Percentiles rank a stretch among this genome's conserved stretches.
Evolutionary conservation across 2,797 vertebrate species (phyloP).

Genomic region (Xerus rutilus): DNA sequence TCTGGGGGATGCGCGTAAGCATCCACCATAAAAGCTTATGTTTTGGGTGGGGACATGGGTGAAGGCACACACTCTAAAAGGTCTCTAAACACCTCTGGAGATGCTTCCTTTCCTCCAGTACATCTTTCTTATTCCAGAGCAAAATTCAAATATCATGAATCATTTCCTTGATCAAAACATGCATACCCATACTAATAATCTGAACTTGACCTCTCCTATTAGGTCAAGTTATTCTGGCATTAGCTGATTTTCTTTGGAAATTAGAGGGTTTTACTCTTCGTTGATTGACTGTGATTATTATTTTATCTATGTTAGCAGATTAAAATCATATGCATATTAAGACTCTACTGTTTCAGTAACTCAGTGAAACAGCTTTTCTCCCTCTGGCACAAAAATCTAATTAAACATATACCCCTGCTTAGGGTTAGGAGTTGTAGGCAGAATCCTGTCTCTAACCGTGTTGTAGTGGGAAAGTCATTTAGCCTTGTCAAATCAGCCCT

Average conservation of each 20-base stretch:
- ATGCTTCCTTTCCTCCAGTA: neutral
- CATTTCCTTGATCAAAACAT: constrained; percentile 49
- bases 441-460: neutral
- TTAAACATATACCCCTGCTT: neutral
- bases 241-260: constrained; percentile 50
- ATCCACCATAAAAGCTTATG: neutral
- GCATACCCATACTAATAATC: neutral
- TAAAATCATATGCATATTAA: constrained; percentile 58
- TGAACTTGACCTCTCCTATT: neutral
- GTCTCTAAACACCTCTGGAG: neutral
- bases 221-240: neutral
- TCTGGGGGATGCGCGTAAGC: neutral
- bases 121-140: neutral
- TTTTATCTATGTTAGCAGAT: constrained; percentile 33
- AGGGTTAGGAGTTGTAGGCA: neutral
- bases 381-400: neutral
- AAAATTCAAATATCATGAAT: constrained; percentile 21
- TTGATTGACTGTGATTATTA: constrained; percentile 1
- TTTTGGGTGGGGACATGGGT: neutral
- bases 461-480: neutral
- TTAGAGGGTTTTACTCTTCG: constrained; percentile 9
- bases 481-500: neutral
- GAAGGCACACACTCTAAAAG: neutral
- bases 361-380: neutral
- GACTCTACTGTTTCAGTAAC: neutral